These are phyloP conservation scores for Pionites leucogaster DNA, from an alignment of 2,113 vertebrate genomes.

Conservation along the genomic window DNA sequence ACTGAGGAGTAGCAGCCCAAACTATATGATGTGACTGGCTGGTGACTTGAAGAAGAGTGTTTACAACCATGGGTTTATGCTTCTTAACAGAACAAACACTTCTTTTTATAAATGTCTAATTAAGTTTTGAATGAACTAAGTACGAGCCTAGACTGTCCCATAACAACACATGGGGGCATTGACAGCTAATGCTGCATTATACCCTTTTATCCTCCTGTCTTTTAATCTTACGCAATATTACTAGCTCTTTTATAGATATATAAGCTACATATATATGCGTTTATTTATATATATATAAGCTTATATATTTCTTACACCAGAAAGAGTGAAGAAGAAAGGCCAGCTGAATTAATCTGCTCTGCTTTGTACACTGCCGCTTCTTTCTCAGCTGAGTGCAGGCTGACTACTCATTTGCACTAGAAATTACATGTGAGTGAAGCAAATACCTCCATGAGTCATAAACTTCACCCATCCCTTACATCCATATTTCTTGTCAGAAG, in stretches of 20 bases:
- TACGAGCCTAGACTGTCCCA: not conserved
- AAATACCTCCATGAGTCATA: slow-evolving; percentile 15
- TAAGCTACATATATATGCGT: no score
- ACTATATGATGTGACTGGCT: not conserved
- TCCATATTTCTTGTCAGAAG: not conserved
- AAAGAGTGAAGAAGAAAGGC: slow-evolving; percentile 14
- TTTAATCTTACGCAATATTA: not conserved
- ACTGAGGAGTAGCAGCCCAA: not conserved
- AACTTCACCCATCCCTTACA: not conserved
- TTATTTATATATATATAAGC: not conserved
- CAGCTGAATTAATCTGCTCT: slow-evolving; percentile 9
- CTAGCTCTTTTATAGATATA: not conserved
- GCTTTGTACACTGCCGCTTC: not conserved
- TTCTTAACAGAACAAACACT: not conserved
- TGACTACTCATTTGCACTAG: not conserved
- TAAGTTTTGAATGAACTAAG: not conserved
- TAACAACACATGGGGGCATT: not conserved
- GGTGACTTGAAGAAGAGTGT: not conserved
- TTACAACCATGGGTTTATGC: not conserved
- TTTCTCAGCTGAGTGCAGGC: not conserved
- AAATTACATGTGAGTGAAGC: not conserved
- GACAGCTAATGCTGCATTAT: not conserved
- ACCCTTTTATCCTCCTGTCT: not conserved
- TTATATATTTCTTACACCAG: not conserved
- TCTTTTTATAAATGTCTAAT: not conserved